Percentiles rank a stretch among this genome's conserved stretches.
These are phyloP conservation scores for Mus spretus DNA, from an alignment of 2,797 vertebrate genomes.

Conservation along the genomic window DNA sequence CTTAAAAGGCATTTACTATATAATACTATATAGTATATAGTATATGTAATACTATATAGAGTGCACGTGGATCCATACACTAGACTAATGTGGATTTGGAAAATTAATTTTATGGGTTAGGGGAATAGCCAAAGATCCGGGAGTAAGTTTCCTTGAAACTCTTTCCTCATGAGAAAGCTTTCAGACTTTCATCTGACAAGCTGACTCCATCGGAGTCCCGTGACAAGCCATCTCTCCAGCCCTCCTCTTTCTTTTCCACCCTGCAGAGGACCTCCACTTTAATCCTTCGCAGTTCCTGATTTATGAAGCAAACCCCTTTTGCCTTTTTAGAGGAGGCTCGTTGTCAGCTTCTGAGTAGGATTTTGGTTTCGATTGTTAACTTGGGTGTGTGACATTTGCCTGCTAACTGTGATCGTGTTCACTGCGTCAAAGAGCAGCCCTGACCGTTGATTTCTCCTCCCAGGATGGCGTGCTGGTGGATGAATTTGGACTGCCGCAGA, in stretches of 20 bases:
- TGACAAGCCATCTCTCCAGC: no score
- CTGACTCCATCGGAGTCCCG: no score
- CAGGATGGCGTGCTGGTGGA: slow-evolving; percentile 95
- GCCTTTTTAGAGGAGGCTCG: slow-evolving; percentile 1
- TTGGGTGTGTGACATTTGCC: slow-evolving; percentile 54
- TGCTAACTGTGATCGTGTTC: slow-evolving; percentile 55
- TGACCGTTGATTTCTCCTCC: slow-evolving; percentile 75
- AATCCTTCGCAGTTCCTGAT: background rate
- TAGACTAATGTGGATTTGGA: no score
- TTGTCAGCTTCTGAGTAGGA: slow-evolving; percentile 43
- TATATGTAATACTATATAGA: no score
- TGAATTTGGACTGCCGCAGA: slow-evolving; percentile 98
- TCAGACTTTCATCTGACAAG: no score
- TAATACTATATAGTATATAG: no score
- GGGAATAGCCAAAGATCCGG: no score
- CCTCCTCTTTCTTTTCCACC: background rate
- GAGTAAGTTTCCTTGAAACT: no score
- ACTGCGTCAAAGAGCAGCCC: slow-evolving; percentile 29
- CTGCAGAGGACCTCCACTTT: background rate
- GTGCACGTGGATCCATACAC: no score
- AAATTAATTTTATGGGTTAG: no score
- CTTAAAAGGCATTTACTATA: no score
- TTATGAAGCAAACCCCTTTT: background rate
- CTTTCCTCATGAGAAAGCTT: no score
- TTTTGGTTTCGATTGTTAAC: slow-evolving; percentile 65